Evolutionary conservation across 2,888 invertebrate species (phyloP).

Genomic region (Seira ritae): DNA sequence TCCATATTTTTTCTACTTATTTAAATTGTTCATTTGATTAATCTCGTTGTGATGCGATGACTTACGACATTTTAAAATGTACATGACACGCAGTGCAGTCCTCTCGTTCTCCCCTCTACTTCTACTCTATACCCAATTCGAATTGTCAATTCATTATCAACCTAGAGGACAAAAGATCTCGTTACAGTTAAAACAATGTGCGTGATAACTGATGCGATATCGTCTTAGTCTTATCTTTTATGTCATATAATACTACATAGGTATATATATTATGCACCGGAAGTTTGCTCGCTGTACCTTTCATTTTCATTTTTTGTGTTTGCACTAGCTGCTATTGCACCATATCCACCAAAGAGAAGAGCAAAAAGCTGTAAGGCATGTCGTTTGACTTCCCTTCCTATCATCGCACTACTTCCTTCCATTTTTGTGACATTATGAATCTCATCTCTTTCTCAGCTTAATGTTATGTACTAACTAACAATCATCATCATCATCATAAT

Average conservation of each 20-base stretch:
- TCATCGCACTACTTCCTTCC: slow-evolving; percentile 31
- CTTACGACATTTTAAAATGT: not conserved
- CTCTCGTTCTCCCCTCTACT: too few species aligned
- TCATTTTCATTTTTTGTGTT: not conserved
- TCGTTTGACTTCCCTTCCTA: not conserved
- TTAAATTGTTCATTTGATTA: not conserved
- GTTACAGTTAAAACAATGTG: slow-evolving; percentile 44
- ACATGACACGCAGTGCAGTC: too few species aligned
- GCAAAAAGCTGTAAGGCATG: not conserved
- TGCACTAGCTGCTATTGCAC: too few species aligned
- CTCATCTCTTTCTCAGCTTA: not conserved
- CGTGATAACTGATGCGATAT: slow-evolving; percentile 43
- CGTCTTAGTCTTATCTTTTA: not conserved
- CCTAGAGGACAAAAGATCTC: slow-evolving; percentile 52
- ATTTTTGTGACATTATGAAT: slow-evolving; percentile 43
- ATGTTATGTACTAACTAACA: not conserved
- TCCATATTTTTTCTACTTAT: not conserved
- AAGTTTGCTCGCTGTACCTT: slow-evolving; percentile 19
- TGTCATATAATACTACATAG: not conserved
- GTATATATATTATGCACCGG: slow-evolving; percentile 41
- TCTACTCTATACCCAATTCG: not conserved
- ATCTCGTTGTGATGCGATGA: not conserved
- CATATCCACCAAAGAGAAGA: not conserved
- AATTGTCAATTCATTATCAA: slow-evolving; percentile 47
- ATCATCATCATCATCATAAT: not conserved